Percentiles rank a stretch among this genome's conserved stretches.
phyloP scores from a whole-genome alignment of 2,113 vertebrate species.

The Amblyopsis rosae region DNA sequence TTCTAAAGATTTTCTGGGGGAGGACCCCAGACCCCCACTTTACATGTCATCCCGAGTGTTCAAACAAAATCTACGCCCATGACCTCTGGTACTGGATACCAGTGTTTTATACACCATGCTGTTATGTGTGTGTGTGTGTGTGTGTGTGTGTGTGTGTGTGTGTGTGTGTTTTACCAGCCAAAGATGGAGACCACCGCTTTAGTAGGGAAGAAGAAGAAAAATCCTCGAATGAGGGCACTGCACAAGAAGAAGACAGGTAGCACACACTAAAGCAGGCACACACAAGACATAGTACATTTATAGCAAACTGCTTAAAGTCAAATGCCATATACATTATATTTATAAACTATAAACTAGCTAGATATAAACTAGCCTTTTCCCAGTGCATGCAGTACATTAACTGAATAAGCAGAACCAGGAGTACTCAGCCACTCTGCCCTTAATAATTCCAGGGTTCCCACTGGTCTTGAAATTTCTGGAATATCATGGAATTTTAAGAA shows the following conservation, averaged over 20 bases:
- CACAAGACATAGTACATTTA: neutral
- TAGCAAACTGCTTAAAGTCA: neutral
- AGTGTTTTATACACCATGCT: neutral
- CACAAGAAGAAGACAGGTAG: slow-evolving; percentile 70
- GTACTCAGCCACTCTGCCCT: no score
- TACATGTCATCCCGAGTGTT: no score
- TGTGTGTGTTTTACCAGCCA: slow-evolving; percentile 10
- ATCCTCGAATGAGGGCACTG: slow-evolving; percentile 77
- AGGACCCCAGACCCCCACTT: no score
- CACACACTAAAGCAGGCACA: slow-evolving; percentile 1
- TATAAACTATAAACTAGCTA: no score
- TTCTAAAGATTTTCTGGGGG: no score
- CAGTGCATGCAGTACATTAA: no score
- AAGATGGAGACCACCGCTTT: slow-evolving; percentile 16
- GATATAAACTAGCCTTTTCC: neutral
- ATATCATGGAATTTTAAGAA: no score
- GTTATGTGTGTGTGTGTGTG: slow-evolving; percentile 10
- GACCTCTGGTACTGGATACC: no score
- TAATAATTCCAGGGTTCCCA: no score
- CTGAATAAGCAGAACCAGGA: no score
- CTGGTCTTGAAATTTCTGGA: no score
- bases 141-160: slow-evolving; percentile 13
- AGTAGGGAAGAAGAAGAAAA: slow-evolving; percentile 63
- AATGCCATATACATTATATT: neutral
- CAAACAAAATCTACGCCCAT: no score